Evolutionary conservation across 1,140 invertebrate genomes (phyloP), one percentile per base, ranked within the genome.

Genomic region (Halesus radiatus): DNA sequence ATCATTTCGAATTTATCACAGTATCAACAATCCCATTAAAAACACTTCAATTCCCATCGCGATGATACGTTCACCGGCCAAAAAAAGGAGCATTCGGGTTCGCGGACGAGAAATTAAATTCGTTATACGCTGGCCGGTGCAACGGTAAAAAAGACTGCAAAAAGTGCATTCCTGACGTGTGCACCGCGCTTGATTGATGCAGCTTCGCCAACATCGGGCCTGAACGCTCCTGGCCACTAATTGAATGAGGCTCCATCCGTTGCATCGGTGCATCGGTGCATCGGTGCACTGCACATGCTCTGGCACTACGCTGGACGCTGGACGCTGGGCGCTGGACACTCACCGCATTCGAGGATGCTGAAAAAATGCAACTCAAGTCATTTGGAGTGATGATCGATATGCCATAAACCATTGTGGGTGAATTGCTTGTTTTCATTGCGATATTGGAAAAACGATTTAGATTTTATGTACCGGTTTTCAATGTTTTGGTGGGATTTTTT

Each of bases 41-140:
- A 60, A 60, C 56, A 60, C 18, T 60, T 60, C 23, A 60, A 60
- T 60, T 72, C 68, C 20, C 15, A 7, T 16, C 22, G 37, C 18
- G 52, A 45, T 45, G 37, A 45, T 45, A 45, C 37, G 10, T 45
- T 10, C 37, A 45, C 37, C 26, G 29, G 37, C 23, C 29, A 52
- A 45, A 72, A 52, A 72, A 72, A 52, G n/a, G 20, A 8, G 68
- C 26, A 72, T 22, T 22, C 32, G 52, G 37, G 22, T 23, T 15
- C 26, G 68, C 68, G 52, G 20, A 37, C 22, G 52, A 53, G 68
- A 72, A 72, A 52, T 37, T 52, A 72, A 52, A 45, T 52, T 72
- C 37, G 37, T 72, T 52, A 52, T 45, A 37, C 56, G 18, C 8
- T 18, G 56, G 56, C 56, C 56, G 56, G 56, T 18, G 56, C 20